Base-by-base conservation (phyloP, 2,888 invertebrate species). In the Cryptosula pallasiana region DNA sequence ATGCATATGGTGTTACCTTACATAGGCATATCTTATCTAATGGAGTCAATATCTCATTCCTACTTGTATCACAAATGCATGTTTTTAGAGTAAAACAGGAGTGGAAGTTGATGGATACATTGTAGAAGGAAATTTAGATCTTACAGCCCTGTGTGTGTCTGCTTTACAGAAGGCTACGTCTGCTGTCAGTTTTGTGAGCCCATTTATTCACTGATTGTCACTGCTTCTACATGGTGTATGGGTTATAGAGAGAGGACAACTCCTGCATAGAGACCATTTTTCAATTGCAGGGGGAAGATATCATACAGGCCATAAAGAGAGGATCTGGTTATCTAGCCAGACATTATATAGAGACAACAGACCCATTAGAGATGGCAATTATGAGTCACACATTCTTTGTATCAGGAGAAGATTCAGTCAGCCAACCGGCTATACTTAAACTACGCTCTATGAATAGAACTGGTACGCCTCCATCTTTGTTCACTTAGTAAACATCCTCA, bases 311-410 rank as follows among this genome's bases (percentile, higher is more conserved):
- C 45, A 45, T 45, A 45, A 20, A 45, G 45, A 5, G 5, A 5
- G 45, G 45, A 45, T 45, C 45, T 13, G 45, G 45, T 20, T 45
- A 45, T 45, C 45, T 45, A 20, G 45, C 45, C 20, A 20, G 69
- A 89, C 91, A 0, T 72, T 13, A 54, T 2, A 1, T 34, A n/a
- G 16, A 73, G 23, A 32, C 71, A 20, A 74, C 75, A 0, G 89
- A 90, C 77, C 90, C 94, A 0, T 93, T 92, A 84, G 92, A 94
- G 81, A 88, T 94, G 45, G 92, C 95, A 3, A 90, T 97, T 58
- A 92, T 93, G 0, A 91, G 95, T 0, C 93, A 95, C 84, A 95
- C 96, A 1, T 87, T 97, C 73, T 20, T 45, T 81, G 58, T 27
- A 20, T 5, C 58, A 5, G 58, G 25, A 25, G 29, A 58, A 9